Evolutionary conservation across 1,140 invertebrate species (phyloP), one percentile per base, ranked within the genome.

Genomic region (Eciton burchellii): DNA sequence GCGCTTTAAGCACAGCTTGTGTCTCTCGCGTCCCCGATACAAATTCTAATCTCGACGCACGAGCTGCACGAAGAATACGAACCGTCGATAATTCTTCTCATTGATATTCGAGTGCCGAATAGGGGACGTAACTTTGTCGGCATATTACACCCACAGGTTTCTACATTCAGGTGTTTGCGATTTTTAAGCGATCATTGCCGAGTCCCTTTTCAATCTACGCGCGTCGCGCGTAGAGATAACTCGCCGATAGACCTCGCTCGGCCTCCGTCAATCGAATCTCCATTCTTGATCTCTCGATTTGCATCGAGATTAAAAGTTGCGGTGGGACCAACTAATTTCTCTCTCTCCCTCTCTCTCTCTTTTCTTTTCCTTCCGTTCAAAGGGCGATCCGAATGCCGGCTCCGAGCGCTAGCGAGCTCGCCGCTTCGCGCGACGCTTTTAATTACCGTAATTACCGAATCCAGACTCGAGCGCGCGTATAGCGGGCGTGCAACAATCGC

Each of bases 271-370:
- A 77, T 77, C 35, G 49, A 24, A 68, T 45, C 49, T 68, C 74
- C 49, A 56, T 77, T 54, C 35, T 35, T 35, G 35, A 35, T 35
- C 35, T 35, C 2, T n/a, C 62, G 62, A 77, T 77, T 77, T 68
- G 63, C 74, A 70, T 79, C 21, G 49, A 79, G 49, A 79, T 79
- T 56, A 79, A 70, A 79, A 70, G 56, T 79, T 70, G 35, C 49
- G 21, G 16, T 54, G 47, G 3, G 19, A 77, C n/a, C n/a, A 77
- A 43, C 21, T 26, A 26, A 8, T 26, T 63, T 62, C 49, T 49
- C 49, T 54, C 56, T 26, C n/a, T n/a, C n/a, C n/a, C n/a, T n/a
- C n/a, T n/a, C n/a, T 26, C 49, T 62, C 49, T 49, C 49, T 54
- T 56, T 26, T 66, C n/a, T 43, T 16, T 52, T 52, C 4, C 4